Conservation (phyloP, 2,113 vertebrate genomes). For the Cichladusa arquata region DNA sequence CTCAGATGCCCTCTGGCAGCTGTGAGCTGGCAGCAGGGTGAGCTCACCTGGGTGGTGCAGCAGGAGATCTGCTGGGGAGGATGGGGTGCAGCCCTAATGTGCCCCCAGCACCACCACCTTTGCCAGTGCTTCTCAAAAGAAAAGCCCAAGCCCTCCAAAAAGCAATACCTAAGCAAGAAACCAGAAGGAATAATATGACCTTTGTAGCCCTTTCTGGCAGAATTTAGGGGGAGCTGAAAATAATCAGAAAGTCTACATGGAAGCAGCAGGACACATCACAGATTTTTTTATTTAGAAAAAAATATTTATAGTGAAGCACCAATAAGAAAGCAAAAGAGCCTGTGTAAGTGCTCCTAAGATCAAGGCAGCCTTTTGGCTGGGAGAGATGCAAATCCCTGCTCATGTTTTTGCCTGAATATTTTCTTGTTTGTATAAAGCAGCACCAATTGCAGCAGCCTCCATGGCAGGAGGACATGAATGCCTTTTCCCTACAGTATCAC, state of each 20-base stretch:
- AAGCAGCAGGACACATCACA: background rate
- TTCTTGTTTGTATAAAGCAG: background rate
- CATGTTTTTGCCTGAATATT: background rate
- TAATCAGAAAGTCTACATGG: background rate
- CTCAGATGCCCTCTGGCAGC: background rate
- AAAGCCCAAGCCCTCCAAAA: background rate
- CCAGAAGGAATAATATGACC: background rate
- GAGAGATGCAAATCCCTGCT: background rate
- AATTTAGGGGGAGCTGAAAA: background rate
- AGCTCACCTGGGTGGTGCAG: background rate
- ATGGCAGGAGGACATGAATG: background rate
- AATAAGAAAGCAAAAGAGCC: background rate
- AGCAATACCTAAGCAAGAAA: background rate
- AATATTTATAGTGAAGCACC: background rate
- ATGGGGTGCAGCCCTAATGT: accelerated
- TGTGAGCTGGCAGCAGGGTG: background rate
- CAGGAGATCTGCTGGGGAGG: background rate
- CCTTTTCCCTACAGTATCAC: background rate
- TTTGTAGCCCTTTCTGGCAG: background rate
- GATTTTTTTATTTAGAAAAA: too few species aligned
- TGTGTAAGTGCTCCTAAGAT: background rate
- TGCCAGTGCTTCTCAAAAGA: background rate
- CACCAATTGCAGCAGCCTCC: background rate
- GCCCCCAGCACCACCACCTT: background rate
- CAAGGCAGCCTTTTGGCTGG: background rate